Evolutionary conservation across 2,888 invertebrate species (phyloP).

Genomic region (Dasypolia templi): DNA sequence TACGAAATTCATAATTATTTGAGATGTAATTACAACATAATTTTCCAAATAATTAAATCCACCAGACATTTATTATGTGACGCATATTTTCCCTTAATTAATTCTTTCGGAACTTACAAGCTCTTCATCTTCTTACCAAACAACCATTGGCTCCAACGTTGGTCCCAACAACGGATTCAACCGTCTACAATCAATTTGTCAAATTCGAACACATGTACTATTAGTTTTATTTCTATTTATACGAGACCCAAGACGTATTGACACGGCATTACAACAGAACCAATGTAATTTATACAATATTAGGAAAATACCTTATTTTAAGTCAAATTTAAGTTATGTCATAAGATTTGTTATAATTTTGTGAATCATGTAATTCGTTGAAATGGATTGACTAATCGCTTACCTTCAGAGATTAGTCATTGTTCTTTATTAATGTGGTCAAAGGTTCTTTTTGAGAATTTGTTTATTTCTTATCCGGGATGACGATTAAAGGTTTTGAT

Average conservation of each 20-base stretch:
- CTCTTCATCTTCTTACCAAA: not conserved
- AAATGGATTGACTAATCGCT: slow-evolving; percentile 37
- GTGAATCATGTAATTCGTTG: slow-evolving; percentile 40
- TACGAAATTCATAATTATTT: no score
- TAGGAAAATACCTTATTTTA: slow-evolving; percentile 49
- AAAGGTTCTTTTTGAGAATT: slow-evolving; percentile 5
- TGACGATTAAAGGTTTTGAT: not conserved
- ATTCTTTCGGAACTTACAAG: not conserved
- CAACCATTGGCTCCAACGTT: slow-evolving; percentile 37
- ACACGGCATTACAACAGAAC: slow-evolving; percentile 66
- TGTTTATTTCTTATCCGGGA: slow-evolving; percentile 32
- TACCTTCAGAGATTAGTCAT: slow-evolving; percentile 38
- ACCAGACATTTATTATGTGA: not conserved
- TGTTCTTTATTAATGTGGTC: slow-evolving; percentile 5
- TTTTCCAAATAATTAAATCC: not conserved
- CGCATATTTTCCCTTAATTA: not conserved
- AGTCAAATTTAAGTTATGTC: slow-evolving; percentile 28
- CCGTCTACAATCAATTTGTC: slow-evolving; percentile 74
- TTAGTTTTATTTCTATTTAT: slow-evolving; percentile 70
- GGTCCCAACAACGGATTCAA: slow-evolving; percentile 34
- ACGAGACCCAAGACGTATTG: slow-evolving; percentile 60
- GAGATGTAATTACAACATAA: not conserved
- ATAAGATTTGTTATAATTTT: slow-evolving; percentile 13
- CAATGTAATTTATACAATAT: slow-evolving; percentile 68
- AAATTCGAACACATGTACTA: slow-evolving; percentile 64